Evolutionary conservation across 2,888 invertebrate species (phyloP).

Genomic region (Cheilosia variabilis): DNA sequence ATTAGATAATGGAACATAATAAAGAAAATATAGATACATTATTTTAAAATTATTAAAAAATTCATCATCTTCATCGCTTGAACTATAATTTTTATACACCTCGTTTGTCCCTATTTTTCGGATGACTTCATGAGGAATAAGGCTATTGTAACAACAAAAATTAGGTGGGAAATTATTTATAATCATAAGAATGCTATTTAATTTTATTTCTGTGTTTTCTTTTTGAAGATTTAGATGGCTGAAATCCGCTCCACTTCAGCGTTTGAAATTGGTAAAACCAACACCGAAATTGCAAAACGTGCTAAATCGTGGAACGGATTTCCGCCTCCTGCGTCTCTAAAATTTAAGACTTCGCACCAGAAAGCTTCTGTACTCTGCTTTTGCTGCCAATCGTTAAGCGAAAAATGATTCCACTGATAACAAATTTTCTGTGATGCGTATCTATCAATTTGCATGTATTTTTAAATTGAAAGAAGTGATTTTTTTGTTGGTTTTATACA

Average conservation of each 20-base stretch:
- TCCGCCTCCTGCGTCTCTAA: slow-evolving; percentile 15
- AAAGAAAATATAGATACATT: no score
- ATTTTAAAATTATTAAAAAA: no score
- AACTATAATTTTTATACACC: no score
- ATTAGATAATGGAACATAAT: no score
- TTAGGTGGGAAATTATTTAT: not conserved
- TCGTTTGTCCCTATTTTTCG: no score
- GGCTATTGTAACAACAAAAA: no score
- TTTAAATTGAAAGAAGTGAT: not conserved
- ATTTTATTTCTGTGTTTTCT: slow-evolving; percentile 1
- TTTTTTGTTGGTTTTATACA: not conserved
- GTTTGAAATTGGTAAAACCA: slow-evolving; percentile 19
- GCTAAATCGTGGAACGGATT: slow-evolving; percentile 9
- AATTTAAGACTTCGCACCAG: slow-evolving; percentile 17
- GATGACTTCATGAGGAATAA: no score
- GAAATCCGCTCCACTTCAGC: slow-evolving; percentile 3
- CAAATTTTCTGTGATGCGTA: no score
- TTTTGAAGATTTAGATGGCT: slow-evolving; percentile 2
- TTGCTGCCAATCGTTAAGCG: no score
- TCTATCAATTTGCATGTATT: no score
- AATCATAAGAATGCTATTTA: not conserved
- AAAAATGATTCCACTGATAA: no score
- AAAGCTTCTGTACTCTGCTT: not conserved
- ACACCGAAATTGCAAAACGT: slow-evolving; percentile 7
- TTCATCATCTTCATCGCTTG: no score